These are phyloP conservation scores for Notoglanidium macrostoma DNA, from an alignment of 2,797 vertebrate species.

Conservation along the genomic window DNA sequence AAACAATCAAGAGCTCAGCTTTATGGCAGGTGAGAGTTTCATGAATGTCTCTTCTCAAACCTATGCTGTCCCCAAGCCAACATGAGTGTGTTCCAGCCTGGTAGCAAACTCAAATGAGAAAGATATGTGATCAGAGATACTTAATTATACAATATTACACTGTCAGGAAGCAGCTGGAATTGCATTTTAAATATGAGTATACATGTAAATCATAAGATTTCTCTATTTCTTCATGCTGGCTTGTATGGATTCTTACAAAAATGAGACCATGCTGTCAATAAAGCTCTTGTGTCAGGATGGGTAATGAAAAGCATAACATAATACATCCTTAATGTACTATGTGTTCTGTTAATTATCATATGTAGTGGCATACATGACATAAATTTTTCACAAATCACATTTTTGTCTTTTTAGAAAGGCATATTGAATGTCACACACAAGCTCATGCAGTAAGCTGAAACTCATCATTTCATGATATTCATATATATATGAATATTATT, in stretches of 20 bases:
- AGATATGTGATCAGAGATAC: neutral
- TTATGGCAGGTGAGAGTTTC: constrained; percentile 34
- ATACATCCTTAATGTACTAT: neutral
- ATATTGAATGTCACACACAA: neutral
- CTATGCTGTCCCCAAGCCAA: constrained; percentile 23
- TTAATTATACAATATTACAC: neutral
- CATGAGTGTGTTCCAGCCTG: constrained; percentile 28
- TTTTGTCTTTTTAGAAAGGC: neutral
- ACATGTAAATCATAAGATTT: neutral
- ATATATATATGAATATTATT: constrained; percentile 42
- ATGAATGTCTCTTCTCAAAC: constrained; percentile 37
- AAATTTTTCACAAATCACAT: neutral
- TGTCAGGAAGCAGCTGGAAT: neutral
- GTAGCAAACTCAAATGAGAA: neutral
- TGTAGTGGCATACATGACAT: neutral
- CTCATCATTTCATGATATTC: neutral
- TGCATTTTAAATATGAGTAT: neutral
- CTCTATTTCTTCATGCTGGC: neutral
- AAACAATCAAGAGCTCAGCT: constrained; percentile 27
- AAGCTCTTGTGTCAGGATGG: neutral
- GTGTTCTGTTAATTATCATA: neutral
- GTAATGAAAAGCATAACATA: neutral
- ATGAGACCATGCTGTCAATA: neutral
- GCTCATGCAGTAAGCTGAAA: neutral
- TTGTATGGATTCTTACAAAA: neutral